Evolutionary conservation across 2,888 invertebrate species (phyloP).

Genomic region (Merodon equestris): DNA sequence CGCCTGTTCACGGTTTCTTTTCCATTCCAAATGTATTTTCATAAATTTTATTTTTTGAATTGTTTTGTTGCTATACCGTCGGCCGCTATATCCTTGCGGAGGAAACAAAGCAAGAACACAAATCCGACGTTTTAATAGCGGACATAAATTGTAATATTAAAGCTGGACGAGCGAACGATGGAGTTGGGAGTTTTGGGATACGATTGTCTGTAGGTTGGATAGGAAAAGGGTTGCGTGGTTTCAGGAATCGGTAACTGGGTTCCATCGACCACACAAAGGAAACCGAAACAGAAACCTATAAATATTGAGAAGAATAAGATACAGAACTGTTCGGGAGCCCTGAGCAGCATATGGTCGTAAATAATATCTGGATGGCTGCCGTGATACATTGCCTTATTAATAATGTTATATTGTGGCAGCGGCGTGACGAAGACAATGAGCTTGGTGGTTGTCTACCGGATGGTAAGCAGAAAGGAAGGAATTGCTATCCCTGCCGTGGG

Average conservation of each 20-base stretch:
- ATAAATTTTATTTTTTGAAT: constrained; percentile 16
- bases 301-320: constrained; percentile 38
- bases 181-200: background rate
- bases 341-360: constrained; percentile 47
- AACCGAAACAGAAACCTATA: constrained; percentile 48
- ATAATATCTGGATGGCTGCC: constrained; percentile 56
- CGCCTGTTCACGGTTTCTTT: constrained; percentile 41
- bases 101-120: constrained; percentile 28
- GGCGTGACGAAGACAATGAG: constrained; percentile 40
- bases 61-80: constrained; percentile 17
- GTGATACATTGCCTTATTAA: constrained; percentile 60
- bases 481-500: background rate
- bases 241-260: constrained; percentile 2
- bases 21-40: constrained; percentile 23
- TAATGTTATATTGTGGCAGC: constrained; percentile 55
- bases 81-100: constrained; percentile 15
- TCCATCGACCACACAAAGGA: constrained; percentile 49
- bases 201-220: constrained; percentile 30
- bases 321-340: background rate
- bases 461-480: no score
- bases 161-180: constrained; percentile 48
- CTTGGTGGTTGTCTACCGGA: constrained; percentile 38
- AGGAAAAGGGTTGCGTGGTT: constrained; percentile 4
- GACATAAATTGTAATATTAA: constrained; percentile 75
- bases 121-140: constrained; percentile 74